Conservation (phyloP, 2,113 vertebrate species). For the Aepyceros melampus region DNA sequence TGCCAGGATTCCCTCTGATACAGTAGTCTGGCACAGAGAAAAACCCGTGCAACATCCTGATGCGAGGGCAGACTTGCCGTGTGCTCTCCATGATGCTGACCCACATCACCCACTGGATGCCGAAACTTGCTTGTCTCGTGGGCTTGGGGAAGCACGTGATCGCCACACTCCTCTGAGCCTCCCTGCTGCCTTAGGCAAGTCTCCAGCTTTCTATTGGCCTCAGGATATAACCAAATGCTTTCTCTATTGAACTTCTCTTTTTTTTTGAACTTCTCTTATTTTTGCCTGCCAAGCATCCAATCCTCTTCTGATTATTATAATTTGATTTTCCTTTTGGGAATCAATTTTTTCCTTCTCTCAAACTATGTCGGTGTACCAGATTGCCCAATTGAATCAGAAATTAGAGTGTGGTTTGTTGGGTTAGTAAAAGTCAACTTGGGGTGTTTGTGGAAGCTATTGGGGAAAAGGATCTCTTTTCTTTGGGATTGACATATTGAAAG, state of each 20-base stretch:
- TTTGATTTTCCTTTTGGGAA: background rate
- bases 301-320: background rate
- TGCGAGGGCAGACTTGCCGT: background rate
- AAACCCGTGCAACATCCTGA: background rate
- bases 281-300: background rate
- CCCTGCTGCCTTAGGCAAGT: background rate
- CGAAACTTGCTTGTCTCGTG: background rate
- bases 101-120: background rate
- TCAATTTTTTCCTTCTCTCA: background rate
- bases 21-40: background rate
- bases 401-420: background rate
- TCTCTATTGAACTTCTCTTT: background rate
- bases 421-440: background rate
- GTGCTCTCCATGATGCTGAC: background rate
- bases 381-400: background rate
- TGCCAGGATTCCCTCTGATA: background rate
- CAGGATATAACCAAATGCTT: background rate
- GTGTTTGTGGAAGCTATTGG: background rate
- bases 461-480: background rate
- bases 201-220: background rate
- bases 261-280: background rate
- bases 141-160: background rate
- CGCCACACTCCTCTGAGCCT: background rate
- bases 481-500: background rate
- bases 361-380: background rate